These are phyloP conservation scores for Pterocles gutturalis DNA, from an alignment of 2,113 vertebrate genomes.

Conservation along the genomic window DNA sequence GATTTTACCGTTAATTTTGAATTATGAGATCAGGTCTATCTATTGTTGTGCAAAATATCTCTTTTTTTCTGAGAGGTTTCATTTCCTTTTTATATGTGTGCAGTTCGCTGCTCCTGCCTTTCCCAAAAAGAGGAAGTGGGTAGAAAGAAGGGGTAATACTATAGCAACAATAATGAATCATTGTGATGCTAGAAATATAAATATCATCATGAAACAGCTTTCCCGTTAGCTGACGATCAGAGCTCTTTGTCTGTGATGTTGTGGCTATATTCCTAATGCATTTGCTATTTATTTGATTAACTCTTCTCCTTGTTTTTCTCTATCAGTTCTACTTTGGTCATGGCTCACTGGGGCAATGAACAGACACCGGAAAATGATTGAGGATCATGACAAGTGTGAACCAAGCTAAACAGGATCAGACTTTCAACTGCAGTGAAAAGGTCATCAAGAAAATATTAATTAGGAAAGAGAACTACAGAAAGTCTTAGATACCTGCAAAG, in stretches of 20 bases:
- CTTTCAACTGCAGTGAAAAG: neutral
- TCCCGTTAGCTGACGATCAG: neutral
- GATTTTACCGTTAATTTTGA: neutral
- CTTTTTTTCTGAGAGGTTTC: neutral
- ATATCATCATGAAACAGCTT: neutral
- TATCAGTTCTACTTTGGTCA: neutral
- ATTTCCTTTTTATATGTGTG: neutral
- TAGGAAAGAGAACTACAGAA: neutral
- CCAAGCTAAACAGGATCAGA: neutral
- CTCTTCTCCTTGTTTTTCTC: neutral
- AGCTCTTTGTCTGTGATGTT: neutral
- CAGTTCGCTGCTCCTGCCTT: neutral
- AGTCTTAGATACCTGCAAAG: neutral
- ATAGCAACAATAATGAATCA: conserved; percentile 19
- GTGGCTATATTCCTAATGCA: neutral
- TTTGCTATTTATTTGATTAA: neutral
- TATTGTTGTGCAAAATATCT: neutral
- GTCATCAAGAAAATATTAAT: neutral
- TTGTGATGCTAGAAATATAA: neutral
- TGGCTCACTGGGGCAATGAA: neutral
- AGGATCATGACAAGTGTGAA: neutral
- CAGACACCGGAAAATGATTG: neutral
- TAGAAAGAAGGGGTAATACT: neutral
- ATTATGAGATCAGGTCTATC: neutral
- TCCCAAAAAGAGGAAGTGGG: conserved; percentile 5